These are phyloP conservation scores for Dryas iulia DNA, from an alignment of 1,140 invertebrate species.

Conservation along the genomic window DNA sequence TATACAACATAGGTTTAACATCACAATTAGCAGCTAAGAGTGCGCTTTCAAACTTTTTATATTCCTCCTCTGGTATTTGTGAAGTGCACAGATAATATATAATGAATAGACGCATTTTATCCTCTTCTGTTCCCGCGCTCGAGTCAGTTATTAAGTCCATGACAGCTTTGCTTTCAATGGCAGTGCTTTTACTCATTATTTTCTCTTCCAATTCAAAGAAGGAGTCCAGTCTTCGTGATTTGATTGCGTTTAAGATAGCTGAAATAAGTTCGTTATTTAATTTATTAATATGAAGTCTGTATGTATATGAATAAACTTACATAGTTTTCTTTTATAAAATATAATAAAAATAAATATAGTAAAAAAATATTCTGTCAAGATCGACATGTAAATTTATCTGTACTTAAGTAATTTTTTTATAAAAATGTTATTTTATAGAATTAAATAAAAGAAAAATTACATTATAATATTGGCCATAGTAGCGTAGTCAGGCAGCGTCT, in stretches of 20 bases:
- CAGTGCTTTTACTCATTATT: constrained; percentile 90
- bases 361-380: background rate
- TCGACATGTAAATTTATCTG: no score
- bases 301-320: background rate
- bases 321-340: no score
- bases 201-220: constrained; percentile 99
- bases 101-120: constrained; percentile 97
- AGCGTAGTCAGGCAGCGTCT: no score
- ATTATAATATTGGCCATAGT: no score
- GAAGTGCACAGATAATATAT: constrained; percentile 95
- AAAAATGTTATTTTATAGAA: no score
- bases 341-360: no score
- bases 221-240: constrained; percentile 94
- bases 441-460: no score
- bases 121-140: constrained; percentile 92
- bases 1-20: constrained; percentile 89
- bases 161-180: constrained; percentile 87
- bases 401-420: no score
- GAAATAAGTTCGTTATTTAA: constrained; percentile 24
- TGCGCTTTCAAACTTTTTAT: constrained; percentile 89
- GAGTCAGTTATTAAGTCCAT: constrained; percentile 92
- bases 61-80: constrained; percentile 90
- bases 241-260: constrained; percentile 95
- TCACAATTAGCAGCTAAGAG: constrained; percentile 92
- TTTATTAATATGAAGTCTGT: background rate